Evolutionary conservation across 2,888 invertebrate genomes (phyloP).

Genomic region (Capitulum mitella): DNA sequence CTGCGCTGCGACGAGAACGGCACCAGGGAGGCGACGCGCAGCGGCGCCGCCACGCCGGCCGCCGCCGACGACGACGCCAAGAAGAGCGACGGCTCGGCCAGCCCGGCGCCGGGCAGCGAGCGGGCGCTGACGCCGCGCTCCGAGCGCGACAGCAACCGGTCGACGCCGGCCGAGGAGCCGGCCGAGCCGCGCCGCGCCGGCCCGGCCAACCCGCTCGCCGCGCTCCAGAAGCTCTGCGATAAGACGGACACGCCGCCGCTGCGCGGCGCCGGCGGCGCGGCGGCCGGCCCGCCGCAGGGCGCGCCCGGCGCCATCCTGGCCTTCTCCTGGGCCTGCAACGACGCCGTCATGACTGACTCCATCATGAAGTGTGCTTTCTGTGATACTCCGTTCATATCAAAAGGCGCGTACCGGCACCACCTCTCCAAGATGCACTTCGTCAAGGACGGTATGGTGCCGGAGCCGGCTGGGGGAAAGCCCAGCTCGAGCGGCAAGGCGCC

Average conservation of each 20-base stretch:
- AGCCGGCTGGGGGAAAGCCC: conserved; percentile 48
- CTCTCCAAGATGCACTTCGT: conserved; percentile 92
- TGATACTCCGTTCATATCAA: conserved; percentile 91
- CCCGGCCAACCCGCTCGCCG: conserved; percentile 77
- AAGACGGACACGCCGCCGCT: conserved; percentile 64
- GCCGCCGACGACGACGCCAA: background rate
- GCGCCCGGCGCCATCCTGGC: conserved; percentile 72
- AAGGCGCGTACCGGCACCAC: conserved; percentile 93
- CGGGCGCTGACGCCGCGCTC: conserved; percentile 36
- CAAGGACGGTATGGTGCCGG: conserved; percentile 78
- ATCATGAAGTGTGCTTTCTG: conserved; percentile 92
- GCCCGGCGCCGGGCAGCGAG: conserved; percentile 34
- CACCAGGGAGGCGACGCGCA: background rate
- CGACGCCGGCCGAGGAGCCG: conserved; percentile 32
- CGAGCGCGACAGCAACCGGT: conserved; percentile 32
- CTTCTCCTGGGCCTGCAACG: conserved; percentile 91
- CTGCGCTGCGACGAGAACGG: background rate
- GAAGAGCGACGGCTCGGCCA: conserved; percentile 24
- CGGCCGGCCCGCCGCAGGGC: conserved; percentile 39
- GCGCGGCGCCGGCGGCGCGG: conserved; percentile 45
- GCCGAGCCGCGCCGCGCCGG: conserved; percentile 29
- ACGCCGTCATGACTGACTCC: conserved; percentile 79
- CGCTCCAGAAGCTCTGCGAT: conserved; percentile 89
- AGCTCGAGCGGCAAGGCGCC: conserved; percentile 35
- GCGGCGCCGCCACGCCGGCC: conserved; percentile 10